Evolutionary conservation across 1,140 invertebrate species (phyloP).

Genomic region (Bombus breviceps): DNA sequence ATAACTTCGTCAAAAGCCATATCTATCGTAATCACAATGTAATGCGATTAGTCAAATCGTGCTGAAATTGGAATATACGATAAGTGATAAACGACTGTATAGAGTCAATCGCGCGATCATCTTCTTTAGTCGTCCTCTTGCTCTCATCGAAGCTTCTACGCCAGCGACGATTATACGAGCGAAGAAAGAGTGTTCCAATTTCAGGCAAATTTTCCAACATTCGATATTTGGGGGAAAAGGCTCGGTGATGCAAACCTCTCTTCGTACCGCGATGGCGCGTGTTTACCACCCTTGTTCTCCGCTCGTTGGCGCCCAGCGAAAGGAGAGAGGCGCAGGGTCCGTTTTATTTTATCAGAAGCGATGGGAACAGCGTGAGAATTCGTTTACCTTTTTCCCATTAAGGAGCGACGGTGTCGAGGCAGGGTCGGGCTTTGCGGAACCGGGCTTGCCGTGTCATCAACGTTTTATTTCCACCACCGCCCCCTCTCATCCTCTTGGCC

Average conservation of each 20-base stretch:
- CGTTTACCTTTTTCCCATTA: conserved; percentile 77
- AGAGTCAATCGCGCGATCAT: not conserved
- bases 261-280: conserved; percentile 37
- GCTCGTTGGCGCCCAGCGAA: conserved; percentile 23
- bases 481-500: not conserved
- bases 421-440: conserved; percentile 64
- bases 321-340: conserved; percentile 12
- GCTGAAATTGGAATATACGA: too few relatives aligned
- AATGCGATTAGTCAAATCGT: too few relatives aligned
- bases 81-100: too few relatives aligned
- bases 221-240: not conserved
- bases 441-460: conserved; percentile 73
- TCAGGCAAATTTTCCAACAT: conserved; percentile 33
- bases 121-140: not conserved
- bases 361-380: conserved; percentile 75
- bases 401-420: conserved; percentile 64
- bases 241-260: conserved; percentile 34
- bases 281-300: conserved; percentile 36
- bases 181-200: not conserved
- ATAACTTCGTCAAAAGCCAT: too few relatives aligned
- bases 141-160: not conserved
- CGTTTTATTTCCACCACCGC: conserved; percentile 70
- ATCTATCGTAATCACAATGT: too few relatives aligned
- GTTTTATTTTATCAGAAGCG: conserved; percentile 74
- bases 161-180: not conserved